phyloP scores from a whole-genome alignment of 2,113 vertebrate genomes.

The Chaetodon auriga region DNA sequence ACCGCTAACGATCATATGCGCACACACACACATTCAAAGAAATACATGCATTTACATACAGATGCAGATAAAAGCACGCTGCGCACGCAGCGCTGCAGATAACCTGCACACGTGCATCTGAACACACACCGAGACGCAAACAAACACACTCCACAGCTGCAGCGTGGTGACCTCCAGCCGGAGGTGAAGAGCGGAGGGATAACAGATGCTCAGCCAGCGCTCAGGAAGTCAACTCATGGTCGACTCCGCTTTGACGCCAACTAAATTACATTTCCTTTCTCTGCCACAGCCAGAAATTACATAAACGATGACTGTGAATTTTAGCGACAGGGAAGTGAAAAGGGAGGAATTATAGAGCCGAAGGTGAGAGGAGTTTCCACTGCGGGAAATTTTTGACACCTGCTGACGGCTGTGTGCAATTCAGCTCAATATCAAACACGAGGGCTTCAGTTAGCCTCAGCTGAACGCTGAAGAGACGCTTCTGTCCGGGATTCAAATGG shows the following conservation, averaged over 20 bases:
- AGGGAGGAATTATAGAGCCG: background rate
- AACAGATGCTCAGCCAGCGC: conserved; percentile 54
- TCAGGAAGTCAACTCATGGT: background rate
- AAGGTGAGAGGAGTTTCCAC: background rate
- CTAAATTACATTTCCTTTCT: background rate
- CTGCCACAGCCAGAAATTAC: background rate
- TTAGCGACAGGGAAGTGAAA: background rate
- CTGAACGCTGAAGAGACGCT: no score
- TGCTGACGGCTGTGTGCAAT: background rate
- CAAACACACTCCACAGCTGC: conserved; percentile 41
- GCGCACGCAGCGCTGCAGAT: no score
- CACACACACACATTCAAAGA: background rate
- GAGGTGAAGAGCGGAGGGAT: conserved; percentile 34
- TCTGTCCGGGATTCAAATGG: no score
- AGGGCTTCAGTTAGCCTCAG: no score
- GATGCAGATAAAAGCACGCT: background rate
- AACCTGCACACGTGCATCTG: background rate
- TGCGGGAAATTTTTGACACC: background rate
- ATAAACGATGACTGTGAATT: background rate
- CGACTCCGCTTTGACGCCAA: conserved; percentile 20
- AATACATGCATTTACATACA: background rate
- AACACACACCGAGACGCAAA: background rate
- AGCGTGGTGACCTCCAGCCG: conserved; percentile 59
- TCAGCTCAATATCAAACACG: background rate
- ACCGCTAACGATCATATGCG: background rate